Base-by-base conservation (phyloP, 1,140 invertebrate species). In the Chelonus insularis region DNA sequence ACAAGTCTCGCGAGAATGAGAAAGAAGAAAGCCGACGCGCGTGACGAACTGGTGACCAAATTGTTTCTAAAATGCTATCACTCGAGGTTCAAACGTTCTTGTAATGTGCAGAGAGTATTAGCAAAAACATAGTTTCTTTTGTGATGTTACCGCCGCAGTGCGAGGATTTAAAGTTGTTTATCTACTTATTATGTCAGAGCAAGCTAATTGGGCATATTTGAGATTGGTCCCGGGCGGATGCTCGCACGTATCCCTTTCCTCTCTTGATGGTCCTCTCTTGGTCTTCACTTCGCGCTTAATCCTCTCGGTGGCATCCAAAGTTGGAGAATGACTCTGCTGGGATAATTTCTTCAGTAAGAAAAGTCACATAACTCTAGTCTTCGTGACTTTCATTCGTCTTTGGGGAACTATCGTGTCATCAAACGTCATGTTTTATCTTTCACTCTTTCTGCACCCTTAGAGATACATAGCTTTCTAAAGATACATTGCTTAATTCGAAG, bases 151-250 rank as follows among this genome's bases (percentile, higher is more conserved):
- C 70, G 52, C 52, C 36, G 71, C 70, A 64, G 34, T 51, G 61
- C 68, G 67, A 64, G 65, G 37, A 63, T 68, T 67, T 60, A 48
- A 60, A 68, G 71, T 73, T 74, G 71, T 74, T 73, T 73, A 73
- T 74, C 71, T 72, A 72, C 72, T 74, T 74, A 74, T 74, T 74
- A 74, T 72, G 72, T 74, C 72, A 73, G 67, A 37, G 51, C 55
- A 63, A 67, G 69, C 69, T 74, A 74, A 74, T 74, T 74, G 72
- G 72, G 70, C 72, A 73, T 74, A 74, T 73, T 73, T 73, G 71
- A 67, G 60, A 68, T 70, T 64, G 34, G 65, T 56, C 52, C 16
- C 9, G 18, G 50, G 47, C 48, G 64, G 47, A 70, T 73, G 65
- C 71, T 71, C 72, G 71, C 72, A 73, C 71, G 71, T 73, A 72